These are phyloP conservation scores for Gymnarchus niloticus DNA, from an alignment of 2,113 vertebrate species.

Conservation along the genomic window DNA sequence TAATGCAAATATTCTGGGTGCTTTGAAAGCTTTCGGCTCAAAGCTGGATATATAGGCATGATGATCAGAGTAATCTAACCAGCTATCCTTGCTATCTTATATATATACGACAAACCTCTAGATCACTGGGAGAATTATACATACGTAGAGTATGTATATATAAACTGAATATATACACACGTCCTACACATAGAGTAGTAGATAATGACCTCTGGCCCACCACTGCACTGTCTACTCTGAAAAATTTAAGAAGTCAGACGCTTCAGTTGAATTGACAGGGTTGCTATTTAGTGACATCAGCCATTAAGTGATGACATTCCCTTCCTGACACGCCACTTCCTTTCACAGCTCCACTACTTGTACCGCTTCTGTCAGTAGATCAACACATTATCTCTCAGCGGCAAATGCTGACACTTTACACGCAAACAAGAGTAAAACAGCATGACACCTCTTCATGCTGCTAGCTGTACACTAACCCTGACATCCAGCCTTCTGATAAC, in stretches of 20 bases:
- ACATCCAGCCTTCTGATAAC: background rate
- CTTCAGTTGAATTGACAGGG: background rate
- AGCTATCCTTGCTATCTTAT: background rate
- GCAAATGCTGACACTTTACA: background rate
- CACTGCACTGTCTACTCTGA: background rate
- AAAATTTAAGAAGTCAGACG: background rate
- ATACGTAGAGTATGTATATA: too few species aligned
- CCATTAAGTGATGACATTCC: background rate
- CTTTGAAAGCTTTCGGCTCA: background rate
- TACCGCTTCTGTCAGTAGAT: background rate
- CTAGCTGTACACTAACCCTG: too few species aligned
- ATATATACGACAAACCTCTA: background rate
- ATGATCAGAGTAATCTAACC: background rate
- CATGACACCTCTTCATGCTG: background rate
- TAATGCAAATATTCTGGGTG: background rate
- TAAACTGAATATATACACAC: too few species aligned
- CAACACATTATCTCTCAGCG: background rate
- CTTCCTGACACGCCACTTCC: background rate
- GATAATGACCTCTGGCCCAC: background rate
- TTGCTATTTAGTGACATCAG: background rate
- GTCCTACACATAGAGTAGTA: background rate
- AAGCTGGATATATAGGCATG: background rate
- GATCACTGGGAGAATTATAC: background rate
- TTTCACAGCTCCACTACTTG: background rate
- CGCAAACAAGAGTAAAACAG: background rate